Conservation (phyloP, 2,888 invertebrate species). For the Cecidostiba fungosa region DNA sequence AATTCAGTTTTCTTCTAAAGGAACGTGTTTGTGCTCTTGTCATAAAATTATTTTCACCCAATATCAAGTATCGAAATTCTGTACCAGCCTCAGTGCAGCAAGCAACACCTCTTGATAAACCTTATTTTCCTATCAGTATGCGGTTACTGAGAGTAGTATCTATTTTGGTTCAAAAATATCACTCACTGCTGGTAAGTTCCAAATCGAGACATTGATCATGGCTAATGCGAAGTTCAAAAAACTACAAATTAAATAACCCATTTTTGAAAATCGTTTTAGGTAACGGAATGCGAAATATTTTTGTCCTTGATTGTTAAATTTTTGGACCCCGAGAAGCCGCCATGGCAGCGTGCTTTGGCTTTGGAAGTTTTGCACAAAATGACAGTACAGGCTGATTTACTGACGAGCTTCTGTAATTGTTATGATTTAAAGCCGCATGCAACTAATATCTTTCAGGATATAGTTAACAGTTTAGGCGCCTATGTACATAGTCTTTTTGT, state of each 20-base stretch:
- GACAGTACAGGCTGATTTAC: constrained; percentile 92
- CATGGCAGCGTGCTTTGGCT: constrained; percentile 97
- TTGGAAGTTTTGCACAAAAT: constrained; percentile 97
- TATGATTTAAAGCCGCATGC: constrained; percentile 98
- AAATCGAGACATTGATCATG: background rate
- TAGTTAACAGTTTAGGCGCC: constrained; percentile 95
- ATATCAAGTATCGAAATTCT: constrained; percentile 93
- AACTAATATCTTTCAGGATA: constrained; percentile 96
- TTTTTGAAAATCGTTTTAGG: constrained; percentile 81
- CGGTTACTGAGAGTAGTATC: constrained; percentile 95
- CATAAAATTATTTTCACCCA: constrained; percentile 99
- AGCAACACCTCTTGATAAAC: constrained; percentile 89
- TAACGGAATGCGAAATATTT: constrained; percentile 99
- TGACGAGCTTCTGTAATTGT: constrained; percentile 95
- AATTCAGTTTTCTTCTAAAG: constrained; percentile 96
- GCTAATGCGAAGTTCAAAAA: background rate
- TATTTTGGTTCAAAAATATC: constrained; percentile 96
- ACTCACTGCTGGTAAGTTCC: constrained; percentile 89
- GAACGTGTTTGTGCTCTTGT: constrained; percentile 98
- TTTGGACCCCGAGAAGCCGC: constrained; percentile 96
- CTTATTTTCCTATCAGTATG: constrained; percentile 98
- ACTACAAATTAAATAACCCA: background rate
- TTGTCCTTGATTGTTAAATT: constrained; percentile 98
- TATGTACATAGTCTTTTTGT: constrained; percentile 96
- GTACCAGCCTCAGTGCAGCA: constrained; percentile 84